Evolutionary conservation across 2,888 invertebrate species (phyloP).

Genomic region (Saturnia pavonia): DNA sequence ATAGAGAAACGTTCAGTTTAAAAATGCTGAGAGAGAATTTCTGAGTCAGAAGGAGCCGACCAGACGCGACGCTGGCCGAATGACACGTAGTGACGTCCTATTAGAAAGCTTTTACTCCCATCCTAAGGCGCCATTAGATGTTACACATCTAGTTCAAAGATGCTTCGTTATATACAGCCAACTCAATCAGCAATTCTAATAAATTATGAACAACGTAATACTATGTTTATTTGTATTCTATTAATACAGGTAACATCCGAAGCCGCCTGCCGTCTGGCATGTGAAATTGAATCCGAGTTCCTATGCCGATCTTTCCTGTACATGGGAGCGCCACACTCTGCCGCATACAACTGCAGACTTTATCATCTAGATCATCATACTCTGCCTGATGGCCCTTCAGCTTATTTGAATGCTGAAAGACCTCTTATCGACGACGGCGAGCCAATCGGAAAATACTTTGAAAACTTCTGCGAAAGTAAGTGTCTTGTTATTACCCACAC

Average conservation of each 20-base stretch:
- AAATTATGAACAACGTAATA: too few species aligned
- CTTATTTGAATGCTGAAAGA: slow-evolving; percentile 93
- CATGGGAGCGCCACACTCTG: slow-evolving; percentile 89
- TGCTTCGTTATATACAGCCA: too few species aligned
- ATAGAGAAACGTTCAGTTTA: too few species aligned
- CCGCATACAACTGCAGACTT: slow-evolving; percentile 94
- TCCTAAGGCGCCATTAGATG: too few species aligned
- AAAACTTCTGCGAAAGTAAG: slow-evolving; percentile 95
- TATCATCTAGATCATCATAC: slow-evolving; percentile 97
- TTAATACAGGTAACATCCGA: slow-evolving; percentile 88
- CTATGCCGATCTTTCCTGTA: slow-evolving; percentile 92
- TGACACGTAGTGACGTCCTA: too few species aligned
- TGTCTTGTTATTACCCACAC: slow-evolving; percentile 31
- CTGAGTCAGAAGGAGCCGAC: too few species aligned
- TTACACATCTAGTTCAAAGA: too few species aligned
- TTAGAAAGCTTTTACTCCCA: too few species aligned
- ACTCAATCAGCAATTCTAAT: too few species aligned
- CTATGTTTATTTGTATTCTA: neutral
- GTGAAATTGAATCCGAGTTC: slow-evolving; percentile 96
- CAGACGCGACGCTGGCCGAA: too few species aligned
- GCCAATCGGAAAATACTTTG: slow-evolving; percentile 93
- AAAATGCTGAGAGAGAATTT: too few species aligned
- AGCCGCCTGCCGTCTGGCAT: slow-evolving; percentile 93
- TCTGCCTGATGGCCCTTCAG: slow-evolving; percentile 94
- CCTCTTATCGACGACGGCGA: slow-evolving; percentile 96